phyloP scores from a whole-genome alignment of 1,140 invertebrate genomes.

The Eriosoma lanigerum region DNA sequence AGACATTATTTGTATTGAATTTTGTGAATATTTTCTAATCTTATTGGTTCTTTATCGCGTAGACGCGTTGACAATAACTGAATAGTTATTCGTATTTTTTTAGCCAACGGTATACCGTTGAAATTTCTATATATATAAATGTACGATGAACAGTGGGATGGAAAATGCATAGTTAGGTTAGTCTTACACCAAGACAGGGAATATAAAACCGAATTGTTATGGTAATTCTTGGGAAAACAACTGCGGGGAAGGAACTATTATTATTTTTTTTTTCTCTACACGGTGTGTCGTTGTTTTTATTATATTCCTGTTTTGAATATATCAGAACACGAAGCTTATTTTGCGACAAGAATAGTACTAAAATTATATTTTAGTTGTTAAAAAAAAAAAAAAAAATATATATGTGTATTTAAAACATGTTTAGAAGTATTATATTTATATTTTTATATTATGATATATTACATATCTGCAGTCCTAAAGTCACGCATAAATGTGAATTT shows the following conservation, averaged over 20 bases:
- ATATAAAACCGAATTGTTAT: conserved; percentile 15
- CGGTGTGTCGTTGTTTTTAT: not conserved
- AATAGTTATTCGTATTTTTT: too few relatives aligned
- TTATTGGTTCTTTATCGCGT: too few relatives aligned
- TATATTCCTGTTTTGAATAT: not conserved
- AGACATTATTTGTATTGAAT: too few relatives aligned
- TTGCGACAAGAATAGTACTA: not conserved
- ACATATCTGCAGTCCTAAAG: not conserved
- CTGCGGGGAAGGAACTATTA: not conserved
- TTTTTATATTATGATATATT: too few relatives aligned
- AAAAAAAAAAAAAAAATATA: not conserved
- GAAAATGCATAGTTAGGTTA: too few relatives aligned
- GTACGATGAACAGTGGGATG: too few relatives aligned
- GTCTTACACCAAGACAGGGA: not conserved
- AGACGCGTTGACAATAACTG: too few relatives aligned
- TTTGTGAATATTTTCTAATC: too few relatives aligned
- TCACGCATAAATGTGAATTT: too few relatives aligned
- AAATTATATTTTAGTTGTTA: not conserved
- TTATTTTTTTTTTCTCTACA: not conserved
- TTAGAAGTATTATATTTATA: too few relatives aligned
- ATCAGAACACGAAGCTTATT: not conserved
- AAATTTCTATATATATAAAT: too few relatives aligned
- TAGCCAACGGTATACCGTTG: too few relatives aligned
- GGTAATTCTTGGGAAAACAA: not conserved
- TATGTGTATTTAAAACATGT: not conserved